Evolutionary conservation across 2,888 invertebrate genomes (phyloP), one percentile per base, ranked within the genome.

Genomic region (Enoplolaimus lenunculus): DNA sequence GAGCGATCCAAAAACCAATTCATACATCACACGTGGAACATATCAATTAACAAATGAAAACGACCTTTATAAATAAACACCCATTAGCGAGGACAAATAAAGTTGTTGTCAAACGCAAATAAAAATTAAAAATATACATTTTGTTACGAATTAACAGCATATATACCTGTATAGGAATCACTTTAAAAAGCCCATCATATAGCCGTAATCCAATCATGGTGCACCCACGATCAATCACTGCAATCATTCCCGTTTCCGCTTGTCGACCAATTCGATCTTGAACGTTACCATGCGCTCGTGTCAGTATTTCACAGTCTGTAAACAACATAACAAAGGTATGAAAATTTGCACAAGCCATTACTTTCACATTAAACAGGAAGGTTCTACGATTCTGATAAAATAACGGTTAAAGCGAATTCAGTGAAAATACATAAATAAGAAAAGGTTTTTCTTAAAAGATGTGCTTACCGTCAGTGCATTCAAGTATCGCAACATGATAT

Each of bases 401-500:
- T n/a, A n/a, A n/a, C n/a, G n/a, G n/a, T n/a, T n/a, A n/a, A n/a
- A n/a, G n/a, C n/a, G n/a, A n/a, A n/a, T n/a, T n/a, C n/a, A n/a
- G n/a, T n/a, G n/a, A n/a, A n/a, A n/a, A n/a, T n/a, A n/a, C n/a
- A n/a, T n/a, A n/a, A n/a, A n/a, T n/a, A n/a, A n/a, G n/a, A n/a
- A n/a, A n/a, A n/a, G n/a, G 16, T 57, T 16, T 57, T n/a, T 13
- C 57, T 57, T 16, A 26, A 57, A 16, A 57, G 16, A 68, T 80
- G n/a, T n/a, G n/a, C n/a, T n/a, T n/a, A n/a, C n/a, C 79, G 60
- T 80, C 77, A 86, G 80, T 86, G 83, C 93, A 95, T 83, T 94
- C 93, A 74, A 98, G 83, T 78, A 98, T 93, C 90, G 97, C 94
- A 1, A 94, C 93, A 85, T 95, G 93, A 81, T 93, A 93, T 65